Percentiles rank a stretch among this genome's conserved stretches.
Conservation (phyloP, 2,797 vertebrate genomes). For the Catharus ustulatus region DNA sequence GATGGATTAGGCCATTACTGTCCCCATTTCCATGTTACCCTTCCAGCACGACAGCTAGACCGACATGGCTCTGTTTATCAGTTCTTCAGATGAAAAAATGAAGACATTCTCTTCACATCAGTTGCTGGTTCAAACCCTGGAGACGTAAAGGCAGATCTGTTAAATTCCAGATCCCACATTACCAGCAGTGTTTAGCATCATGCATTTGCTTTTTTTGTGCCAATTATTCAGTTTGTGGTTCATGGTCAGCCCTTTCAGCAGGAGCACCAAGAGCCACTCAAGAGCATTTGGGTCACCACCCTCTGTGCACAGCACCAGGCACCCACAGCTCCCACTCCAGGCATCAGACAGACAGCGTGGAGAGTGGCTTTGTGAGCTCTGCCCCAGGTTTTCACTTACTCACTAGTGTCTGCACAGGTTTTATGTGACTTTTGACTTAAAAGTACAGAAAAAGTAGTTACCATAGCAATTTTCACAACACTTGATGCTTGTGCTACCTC, state of each 20-base stretch:
- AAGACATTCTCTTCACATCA: background rate
- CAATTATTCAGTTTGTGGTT: background rate
- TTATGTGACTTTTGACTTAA: constrained; percentile 16
- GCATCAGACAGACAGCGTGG: background rate
- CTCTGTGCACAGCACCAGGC: background rate
- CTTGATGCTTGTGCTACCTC: constrained; percentile 32
- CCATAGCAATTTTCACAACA: constrained; percentile 60
- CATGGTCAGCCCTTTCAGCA: background rate
- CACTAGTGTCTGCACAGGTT: background rate
- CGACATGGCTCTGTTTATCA: background rate
- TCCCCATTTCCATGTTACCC: background rate
- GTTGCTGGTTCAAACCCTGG: background rate
- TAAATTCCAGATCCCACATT: background rate
- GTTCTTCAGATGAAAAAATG: background rate
- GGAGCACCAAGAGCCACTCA: background rate
- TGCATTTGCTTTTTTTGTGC: background rate
- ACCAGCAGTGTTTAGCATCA: background rate
- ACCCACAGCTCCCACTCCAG: background rate
- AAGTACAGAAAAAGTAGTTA: constrained; percentile 50
- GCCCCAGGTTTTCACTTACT: background rate
- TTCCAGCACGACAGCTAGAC: background rate
- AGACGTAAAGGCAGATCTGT: background rate
- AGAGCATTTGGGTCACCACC: background rate
- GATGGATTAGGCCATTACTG: background rate
- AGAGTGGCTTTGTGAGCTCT: background rate